Evolutionary conservation across 2,888 invertebrate genomes (phyloP).

Genomic region (Unio pictorum): DNA sequence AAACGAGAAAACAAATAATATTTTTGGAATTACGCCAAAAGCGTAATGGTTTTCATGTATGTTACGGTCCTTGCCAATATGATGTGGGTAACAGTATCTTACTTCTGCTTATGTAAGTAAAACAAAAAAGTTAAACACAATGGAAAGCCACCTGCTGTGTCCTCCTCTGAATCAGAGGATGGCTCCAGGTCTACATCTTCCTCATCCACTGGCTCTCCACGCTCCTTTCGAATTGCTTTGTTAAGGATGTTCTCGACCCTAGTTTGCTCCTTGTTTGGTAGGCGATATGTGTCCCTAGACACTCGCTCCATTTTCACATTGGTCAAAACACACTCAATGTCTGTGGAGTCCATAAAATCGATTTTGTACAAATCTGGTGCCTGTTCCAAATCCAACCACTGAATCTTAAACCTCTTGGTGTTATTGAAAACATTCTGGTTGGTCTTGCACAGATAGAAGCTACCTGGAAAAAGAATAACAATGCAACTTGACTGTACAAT

Average conservation of each 20-base stretch:
- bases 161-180: no score
- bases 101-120: no score
- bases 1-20: no score
- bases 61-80: no score
- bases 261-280: constrained; percentile 82
- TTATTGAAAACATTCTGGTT: constrained; percentile 91
- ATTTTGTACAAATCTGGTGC: constrained; percentile 81
- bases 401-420: constrained; percentile 86
- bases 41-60: no score
- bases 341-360: constrained; percentile 89
- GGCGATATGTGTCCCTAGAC: constrained; percentile 80
- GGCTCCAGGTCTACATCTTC: constrained; percentile 37
- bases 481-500: background rate
- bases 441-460: constrained; percentile 83
- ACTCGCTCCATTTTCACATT: constrained; percentile 84
- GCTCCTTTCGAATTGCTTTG: constrained; percentile 79
- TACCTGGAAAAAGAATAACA: constrained; percentile 50
- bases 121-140: no score
- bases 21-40: no score
- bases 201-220: constrained; percentile 46
- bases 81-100: no score
- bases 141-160: no score
- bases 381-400: constrained; percentile 79
- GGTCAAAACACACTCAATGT: constrained; percentile 76
- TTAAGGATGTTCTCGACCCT: constrained; percentile 88